Base-by-base conservation (phyloP, 2,797 vertebrate genomes). In the Pantherophis vulpinus region DNA sequence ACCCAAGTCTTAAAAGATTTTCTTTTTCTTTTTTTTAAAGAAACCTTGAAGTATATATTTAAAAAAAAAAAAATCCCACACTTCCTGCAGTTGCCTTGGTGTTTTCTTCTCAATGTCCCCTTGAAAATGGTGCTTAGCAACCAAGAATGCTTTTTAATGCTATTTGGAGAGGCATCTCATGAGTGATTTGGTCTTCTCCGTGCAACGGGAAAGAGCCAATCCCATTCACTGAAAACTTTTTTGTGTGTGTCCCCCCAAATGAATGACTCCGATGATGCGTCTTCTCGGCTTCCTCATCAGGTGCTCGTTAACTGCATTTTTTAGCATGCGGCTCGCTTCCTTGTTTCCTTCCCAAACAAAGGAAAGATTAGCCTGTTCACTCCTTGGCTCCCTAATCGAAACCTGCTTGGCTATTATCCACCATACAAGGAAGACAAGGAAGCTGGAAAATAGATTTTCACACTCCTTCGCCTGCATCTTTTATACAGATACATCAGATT, bases 361-460 rank as follows among this genome's bases (percentile, higher is more conserved):
- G 90, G 90, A 51, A 8, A 93, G 92, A 94, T 95, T 95, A 95
- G 58, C 90, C 63, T 92, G 16, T 47, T 91, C 89, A 70, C 90
- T 91, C 29, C 91, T 47, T 86, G 70, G 23, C 66, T 94, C 25
- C 79, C 58, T 90, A 58, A 87, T 88, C 42, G 20, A 95, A 94
- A 94, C 3, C 55, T 91, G 42, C 47, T 93, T 92, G 37, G 37
- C 79, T 61, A 1, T 93, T 66, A 9, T 51, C 92, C 91, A 0
- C 0, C 90, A 93, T 89, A 5, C 9, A 5, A 42, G 27, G 51
- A 88, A 95, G 89, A 42, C 70, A 61, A 37, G 27, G 7, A 70
- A 6, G 5, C 32, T 63, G 47, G 79, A 66, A 37, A 55, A 86
- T 37, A 54, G 87, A 32, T 59, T 66, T 23, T 66, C 90, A 70